phyloP scores from a whole-genome alignment of 2,888 invertebrate species.

The Dryococelus australis region DNA sequence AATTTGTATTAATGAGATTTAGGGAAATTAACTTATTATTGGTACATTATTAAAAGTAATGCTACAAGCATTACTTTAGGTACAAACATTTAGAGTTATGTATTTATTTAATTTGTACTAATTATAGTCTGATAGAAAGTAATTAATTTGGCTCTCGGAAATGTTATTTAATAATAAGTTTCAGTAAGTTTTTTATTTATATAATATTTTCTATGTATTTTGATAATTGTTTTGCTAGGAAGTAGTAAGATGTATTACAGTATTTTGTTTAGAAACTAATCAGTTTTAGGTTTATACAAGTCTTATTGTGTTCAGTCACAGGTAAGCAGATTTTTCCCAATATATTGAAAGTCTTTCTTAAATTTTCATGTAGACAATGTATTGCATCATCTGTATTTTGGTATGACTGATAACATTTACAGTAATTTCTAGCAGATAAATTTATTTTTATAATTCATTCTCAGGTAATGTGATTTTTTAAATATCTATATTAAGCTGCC shows the following conservation, averaged over 20 bases:
- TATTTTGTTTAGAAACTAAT: background rate
- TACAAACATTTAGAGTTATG: too few species aligned
- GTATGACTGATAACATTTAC: background rate
- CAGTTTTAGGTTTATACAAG: background rate
- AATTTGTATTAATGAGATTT: too few species aligned
- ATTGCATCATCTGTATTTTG: too few species aligned
- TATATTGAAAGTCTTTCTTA: background rate
- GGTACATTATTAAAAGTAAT: background rate
- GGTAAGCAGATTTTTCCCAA: background rate
- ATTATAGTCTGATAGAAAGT: background rate
- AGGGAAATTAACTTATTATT: background rate
- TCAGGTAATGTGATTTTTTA: background rate
- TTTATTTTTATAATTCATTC: background rate
- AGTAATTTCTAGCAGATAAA: background rate
- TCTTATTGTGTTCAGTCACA: background rate
- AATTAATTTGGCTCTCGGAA: background rate
- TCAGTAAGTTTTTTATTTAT: background rate
- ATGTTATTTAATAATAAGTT: background rate
- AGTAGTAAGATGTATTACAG: background rate
- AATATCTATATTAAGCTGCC: background rate
- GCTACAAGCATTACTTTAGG: too few species aligned
- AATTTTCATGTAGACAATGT: background rate
- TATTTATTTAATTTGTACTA: background rate
- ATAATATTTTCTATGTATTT: background rate
- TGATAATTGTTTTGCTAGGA: background rate